Evolutionary conservation across 1,140 invertebrate species (phyloP), one percentile per base, ranked within the genome.

Genomic region (Zaprionus kolodkinae): DNA sequence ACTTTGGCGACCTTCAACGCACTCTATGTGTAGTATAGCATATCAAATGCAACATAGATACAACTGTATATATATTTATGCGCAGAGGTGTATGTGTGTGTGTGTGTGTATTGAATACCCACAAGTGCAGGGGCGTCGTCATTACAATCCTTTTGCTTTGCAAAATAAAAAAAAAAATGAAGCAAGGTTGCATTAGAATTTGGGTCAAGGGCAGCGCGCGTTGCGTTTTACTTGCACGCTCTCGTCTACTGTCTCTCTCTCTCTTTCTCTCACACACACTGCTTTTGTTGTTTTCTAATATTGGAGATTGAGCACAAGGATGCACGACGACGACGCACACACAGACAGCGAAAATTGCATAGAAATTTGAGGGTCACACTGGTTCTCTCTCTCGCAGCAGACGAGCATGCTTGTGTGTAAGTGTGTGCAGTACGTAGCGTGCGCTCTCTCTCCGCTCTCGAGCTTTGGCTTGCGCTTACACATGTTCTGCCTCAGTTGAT

Each of bases 281-380:
- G 27, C 33, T 21, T 11, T 33, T 48, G 45, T 48, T 64, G 72
- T 86, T 87, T 89, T 89, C 78, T 85, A 89, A 89, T 89, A 89
- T 89, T 89, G 79, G 81, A 89, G 75, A 89, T 89, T 89, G 86
- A 70, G 85, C 70, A 80, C 85, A 89, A 89, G 85, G 85, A 88
- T 88, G 84, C 27, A 30, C 27, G 27, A 30, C 21, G 21, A 21
- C 43, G 38, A 60, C 55, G 65, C 70, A 87, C 45, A 68, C 66
- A 45, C 43, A 40, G 60, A 72, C 78, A 86, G 72, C 70, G 77
- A 88, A 88, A 88, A 88, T 88, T 88, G 81, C 85, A 89, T 85
- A 76, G 66, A 89, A 73, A 85, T 76, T 45, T 88, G 81, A 79
- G 75, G 85, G 85, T 85, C 78, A 88, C 61, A 12, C n/a, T 50